Evolutionary conservation across 1,140 invertebrate species (phyloP).

Genomic region (Drosophila arawakana): DNA sequence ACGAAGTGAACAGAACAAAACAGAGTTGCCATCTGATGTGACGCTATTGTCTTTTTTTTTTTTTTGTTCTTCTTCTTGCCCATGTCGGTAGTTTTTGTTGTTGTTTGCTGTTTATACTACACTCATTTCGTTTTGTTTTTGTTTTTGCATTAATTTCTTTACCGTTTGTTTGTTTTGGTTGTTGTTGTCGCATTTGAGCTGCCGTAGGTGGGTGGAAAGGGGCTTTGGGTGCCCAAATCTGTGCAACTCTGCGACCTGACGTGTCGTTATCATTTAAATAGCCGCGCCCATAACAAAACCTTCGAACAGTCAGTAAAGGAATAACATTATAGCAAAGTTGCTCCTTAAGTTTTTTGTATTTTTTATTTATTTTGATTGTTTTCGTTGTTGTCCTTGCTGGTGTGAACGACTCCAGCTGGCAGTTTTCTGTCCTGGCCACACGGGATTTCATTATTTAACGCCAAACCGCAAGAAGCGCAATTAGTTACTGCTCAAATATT

Average conservation of each 20-base stretch:
- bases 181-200: background rate
- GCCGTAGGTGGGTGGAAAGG: too few relatives aligned
- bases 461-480: constrained; percentile 3
- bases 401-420: constrained; percentile 36
- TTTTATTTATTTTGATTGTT: background rate
- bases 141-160: constrained; percentile 16
- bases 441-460: constrained; percentile 33
- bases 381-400: constrained; percentile 4
- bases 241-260: constrained; percentile 26
- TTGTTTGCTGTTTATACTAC: constrained; percentile 1
- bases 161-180: constrained; percentile 6
- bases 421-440: constrained; percentile 18
- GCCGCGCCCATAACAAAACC: constrained; percentile 5
- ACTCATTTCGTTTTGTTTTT: background rate
- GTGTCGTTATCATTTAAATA: constrained; percentile 22
- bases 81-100: background rate
- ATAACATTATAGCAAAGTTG: too few relatives aligned
- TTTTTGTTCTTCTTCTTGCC: background rate
- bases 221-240: constrained; percentile 12
- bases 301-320: constrained; percentile 2
- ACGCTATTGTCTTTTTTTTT: constrained; percentile 12
- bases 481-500: constrained; percentile 38
- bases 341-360: too few relatives aligned
- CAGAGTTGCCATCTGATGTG: constrained; percentile 39
- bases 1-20: constrained; percentile 32